Base-by-base conservation (phyloP, 92 coral and sea anemone genomes). In the Chrysogorgia sp. region DNA sequence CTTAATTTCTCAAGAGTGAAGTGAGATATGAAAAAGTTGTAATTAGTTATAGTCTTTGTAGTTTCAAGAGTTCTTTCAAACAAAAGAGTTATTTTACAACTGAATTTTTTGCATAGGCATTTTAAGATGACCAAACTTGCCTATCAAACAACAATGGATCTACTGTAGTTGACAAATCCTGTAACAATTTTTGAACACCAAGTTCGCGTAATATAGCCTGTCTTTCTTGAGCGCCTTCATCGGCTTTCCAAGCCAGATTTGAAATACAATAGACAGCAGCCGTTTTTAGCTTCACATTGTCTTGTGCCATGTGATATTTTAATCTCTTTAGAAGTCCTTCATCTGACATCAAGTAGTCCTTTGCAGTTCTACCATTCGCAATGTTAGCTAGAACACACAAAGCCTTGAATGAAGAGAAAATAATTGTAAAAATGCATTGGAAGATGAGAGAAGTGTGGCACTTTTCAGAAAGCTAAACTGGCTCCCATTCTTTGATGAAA, bases 261-360 rank as follows among this genome's bases (percentile, higher is more conserved):
- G 98, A 94, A 57, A 94, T 92, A 48, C 97, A 92, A 80, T 94
- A 94, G 1, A 93, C 92, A 0, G 97, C 88, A 23, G 98, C 96
- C 97, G 92, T 91, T 79, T 94, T 96, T 30, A 94, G 85, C 81
- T 94, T 91, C 67, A 94, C 97, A 56, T 96, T 87, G 74, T 94
- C 98, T 58, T 94, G 92, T 93, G 90, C 88, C 96, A 94, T 94
- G 80, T 94, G 92, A 31, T 91, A 90, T 90, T 89, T 94, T 45
- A 94, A 75, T 56, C 90, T 68, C 70, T 77, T 87, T 13, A 94
- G 81, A 43, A 94, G 58, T 6, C 76, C 82, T 25, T 91, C 97
- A 75, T 94, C 97, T 60, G 90, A 81, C 85, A 90, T 92, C 64
- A 94, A 85, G 76, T 87, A 94, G 67, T 91, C 98, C 77, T 94